These are phyloP conservation scores for Drosophila punjabiensis DNA, from an alignment of 1,140 invertebrate genomes.

Conservation along the genomic window DNA sequence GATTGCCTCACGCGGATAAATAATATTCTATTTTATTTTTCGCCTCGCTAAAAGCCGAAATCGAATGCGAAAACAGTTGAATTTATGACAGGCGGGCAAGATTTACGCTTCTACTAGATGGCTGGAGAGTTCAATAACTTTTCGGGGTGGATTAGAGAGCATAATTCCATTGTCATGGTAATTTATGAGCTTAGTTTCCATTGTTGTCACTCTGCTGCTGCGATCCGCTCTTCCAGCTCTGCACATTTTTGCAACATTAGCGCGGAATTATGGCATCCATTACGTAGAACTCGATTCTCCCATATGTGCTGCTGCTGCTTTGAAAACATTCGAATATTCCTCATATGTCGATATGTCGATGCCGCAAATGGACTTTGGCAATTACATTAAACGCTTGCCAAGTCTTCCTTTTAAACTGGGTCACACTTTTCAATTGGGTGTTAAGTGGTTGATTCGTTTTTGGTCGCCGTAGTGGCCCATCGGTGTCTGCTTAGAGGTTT, in stretches of 20 bases:
- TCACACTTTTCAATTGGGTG: constrained; percentile 63
- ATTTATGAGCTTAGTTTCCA: constrained; percentile 63
- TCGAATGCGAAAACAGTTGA: constrained; percentile 54
- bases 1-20: constrained; percentile 35
- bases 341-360: constrained; percentile 20
- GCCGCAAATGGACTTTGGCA: constrained; percentile 55
- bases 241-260: constrained; percentile 62
- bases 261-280: constrained; percentile 50
- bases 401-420: constrained; percentile 54
- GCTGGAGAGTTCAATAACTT: constrained; percentile 59
- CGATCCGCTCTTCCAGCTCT: constrained; percentile 26
- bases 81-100: constrained; percentile 59
- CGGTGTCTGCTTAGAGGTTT: constrained; percentile 27
- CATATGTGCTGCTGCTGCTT: constrained; percentile 41
- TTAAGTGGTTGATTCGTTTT: constrained; percentile 52
- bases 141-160: constrained; percentile 57
- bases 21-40: constrained; percentile 50
- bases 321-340: constrained; percentile 28
- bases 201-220: constrained; percentile 43
- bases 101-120: constrained; percentile 44
- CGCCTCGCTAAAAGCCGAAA: constrained; percentile 36
- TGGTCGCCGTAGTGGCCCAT: constrained; percentile 2
- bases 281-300: constrained; percentile 49
- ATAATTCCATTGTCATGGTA: constrained; percentile 64
- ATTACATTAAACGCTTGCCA: constrained; percentile 53